Evolutionary conservation across 2,113 vertebrate genomes (phyloP).

Genomic region (Cathartes aura): DNA sequence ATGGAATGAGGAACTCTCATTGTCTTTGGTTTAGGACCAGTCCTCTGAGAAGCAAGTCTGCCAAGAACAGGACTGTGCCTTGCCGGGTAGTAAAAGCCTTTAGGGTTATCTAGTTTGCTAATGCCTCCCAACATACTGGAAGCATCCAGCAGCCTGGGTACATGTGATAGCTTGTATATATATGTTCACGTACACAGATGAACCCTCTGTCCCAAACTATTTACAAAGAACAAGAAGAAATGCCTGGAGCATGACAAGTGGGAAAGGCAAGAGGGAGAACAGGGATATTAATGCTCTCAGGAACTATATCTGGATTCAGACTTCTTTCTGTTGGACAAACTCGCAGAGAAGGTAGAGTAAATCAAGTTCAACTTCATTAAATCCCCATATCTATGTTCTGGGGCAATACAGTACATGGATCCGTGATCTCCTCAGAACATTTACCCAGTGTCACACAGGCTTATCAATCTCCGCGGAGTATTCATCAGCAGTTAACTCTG

Average conservation of each 20-base stretch:
- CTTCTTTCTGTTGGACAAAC: background rate
- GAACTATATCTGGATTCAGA: background rate
- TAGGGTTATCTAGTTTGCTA: background rate
- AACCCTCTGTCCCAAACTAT: background rate
- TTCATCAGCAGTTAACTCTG: background rate
- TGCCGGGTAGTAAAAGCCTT: background rate
- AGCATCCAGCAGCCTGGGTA: background rate
- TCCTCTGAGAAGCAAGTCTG: background rate
- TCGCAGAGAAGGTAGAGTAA: background rate
- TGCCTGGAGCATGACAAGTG: background rate
- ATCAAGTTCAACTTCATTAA: background rate
- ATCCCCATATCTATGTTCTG: background rate
- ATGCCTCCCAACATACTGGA: background rate
- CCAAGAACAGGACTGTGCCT: background rate
- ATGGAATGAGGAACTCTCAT: background rate
- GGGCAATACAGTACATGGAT: background rate
- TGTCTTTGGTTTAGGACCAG: background rate
- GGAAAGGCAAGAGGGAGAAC: background rate
- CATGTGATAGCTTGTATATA: background rate
- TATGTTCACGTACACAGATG: background rate
- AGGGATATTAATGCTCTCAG: background rate
- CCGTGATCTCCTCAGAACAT: background rate
- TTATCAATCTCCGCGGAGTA: background rate
- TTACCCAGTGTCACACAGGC: background rate
- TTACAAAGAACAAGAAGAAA: conserved; percentile 11